A percentile compares a stretch with the other conserved stretches of the same genome.
These are phyloP conservation scores for Scomber scombrus DNA, from an alignment of 2,113 vertebrate genomes.

Conservation along the genomic window DNA sequence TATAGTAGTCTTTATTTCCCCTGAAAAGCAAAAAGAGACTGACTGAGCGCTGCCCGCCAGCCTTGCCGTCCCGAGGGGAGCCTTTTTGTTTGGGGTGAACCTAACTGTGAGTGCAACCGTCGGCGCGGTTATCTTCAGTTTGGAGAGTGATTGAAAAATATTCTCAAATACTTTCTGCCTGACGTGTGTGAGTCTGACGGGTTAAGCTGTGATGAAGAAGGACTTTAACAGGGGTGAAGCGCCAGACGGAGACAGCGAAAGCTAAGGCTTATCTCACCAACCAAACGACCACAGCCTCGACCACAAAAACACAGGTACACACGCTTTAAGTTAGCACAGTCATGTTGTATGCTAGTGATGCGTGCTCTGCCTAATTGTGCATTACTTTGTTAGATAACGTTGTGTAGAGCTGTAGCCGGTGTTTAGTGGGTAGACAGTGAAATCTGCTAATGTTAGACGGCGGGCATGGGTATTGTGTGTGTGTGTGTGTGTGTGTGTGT, in stretches of 20 bases:
- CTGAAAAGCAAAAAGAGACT: background rate
- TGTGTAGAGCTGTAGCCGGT: background rate
- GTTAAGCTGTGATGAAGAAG: slow-evolving; percentile 58
- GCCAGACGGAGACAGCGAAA: slow-evolving; percentile 68
- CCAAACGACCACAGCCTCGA: slow-evolving; percentile 20
- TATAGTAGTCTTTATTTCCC: background rate
- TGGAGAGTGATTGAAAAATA: background rate
- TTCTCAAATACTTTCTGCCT: background rate
- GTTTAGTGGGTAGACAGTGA: slow-evolving; percentile 28
- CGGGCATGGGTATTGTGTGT: slow-evolving; percentile 20
- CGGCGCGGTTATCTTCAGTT: slow-evolving; percentile 31
- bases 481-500: background rate
- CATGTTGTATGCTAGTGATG: background rate
- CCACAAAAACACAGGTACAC: slow-evolving; percentile 56
- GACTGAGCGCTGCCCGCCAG: slow-evolving; percentile 24
- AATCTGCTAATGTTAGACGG: slow-evolving; percentile 10
- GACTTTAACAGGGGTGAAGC: slow-evolving; percentile 42
- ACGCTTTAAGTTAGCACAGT: background rate
- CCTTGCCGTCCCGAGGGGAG: slow-evolving; percentile 58
- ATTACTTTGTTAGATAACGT: background rate
- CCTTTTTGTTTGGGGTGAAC: slow-evolving; percentile 56
- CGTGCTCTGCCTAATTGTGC: background rate
- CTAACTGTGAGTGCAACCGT: slow-evolving; percentile 6
- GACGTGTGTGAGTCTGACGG: slow-evolving; percentile 11
- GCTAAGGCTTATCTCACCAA: slow-evolving; percentile 58